These are phyloP conservation scores for Mesoclemmys tuberculata DNA, from an alignment of 2,113 vertebrate genomes.

Conservation along the genomic window DNA sequence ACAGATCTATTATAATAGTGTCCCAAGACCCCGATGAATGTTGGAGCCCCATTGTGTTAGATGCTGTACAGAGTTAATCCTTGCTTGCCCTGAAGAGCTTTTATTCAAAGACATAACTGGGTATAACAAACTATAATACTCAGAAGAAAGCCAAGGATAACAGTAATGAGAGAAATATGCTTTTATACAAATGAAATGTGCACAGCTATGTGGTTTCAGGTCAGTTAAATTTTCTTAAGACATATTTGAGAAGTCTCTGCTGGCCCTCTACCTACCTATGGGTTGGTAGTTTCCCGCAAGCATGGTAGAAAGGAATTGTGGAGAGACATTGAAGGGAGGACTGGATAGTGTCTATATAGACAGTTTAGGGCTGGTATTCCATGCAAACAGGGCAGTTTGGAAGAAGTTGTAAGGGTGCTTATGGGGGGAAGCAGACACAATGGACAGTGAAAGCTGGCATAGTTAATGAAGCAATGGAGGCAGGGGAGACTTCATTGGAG, in stretches of 20 bases:
- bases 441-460: background rate
- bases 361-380: background rate
- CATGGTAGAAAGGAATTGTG: background rate
- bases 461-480: background rate
- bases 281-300: rapidly evolving
- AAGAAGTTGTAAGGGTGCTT: background rate
- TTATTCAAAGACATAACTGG: background rate
- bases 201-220: background rate
- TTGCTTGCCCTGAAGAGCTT: background rate
- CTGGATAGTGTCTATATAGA: rapidly evolving
- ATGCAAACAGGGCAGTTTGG: background rate
- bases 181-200: background rate
- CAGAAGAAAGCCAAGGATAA: background rate
- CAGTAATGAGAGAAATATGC: rapidly evolving
- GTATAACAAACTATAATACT: background rate
- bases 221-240: background rate
- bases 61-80: background rate
- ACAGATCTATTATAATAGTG: background rate
- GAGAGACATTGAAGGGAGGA: rapidly evolving
- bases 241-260: background rate
- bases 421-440: background rate
- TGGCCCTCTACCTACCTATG: background rate
- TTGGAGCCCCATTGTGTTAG: background rate
- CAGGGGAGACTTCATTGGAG: rapidly evolving
- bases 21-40: background rate